Base-by-base conservation (phyloP, 23 tunicate species). In the Ciona savignyi region DNA sequence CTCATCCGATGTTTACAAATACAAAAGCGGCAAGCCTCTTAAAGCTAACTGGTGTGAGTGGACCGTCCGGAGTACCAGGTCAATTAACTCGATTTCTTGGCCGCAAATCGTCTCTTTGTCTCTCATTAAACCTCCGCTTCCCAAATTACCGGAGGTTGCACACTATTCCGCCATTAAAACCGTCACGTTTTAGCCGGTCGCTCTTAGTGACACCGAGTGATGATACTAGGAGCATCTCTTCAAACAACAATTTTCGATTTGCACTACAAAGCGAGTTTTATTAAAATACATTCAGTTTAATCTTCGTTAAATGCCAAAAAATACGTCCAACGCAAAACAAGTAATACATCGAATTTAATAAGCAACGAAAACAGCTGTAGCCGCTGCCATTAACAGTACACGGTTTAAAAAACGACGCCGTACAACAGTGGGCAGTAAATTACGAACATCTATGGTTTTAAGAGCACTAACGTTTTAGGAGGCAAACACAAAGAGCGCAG, bases 31-130 rank as follows among this genome's bases (percentile, higher is more conserved):
- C 56, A 42, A 42, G 56, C 56, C 56, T 42, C 56, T 42, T 42
- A 42, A 15, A 9, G 56, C 15, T 42, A 15, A 9, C 11, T 9
- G 15, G 11, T 42, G 56, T 42, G 56, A 42, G 56, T 42, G 56
- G 56, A 42, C 56, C 56, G 56, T 6, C 56, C 56, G 11, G 56
- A 15, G 56, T 42, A 6, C 9, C 15, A 42, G 15, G 56, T 42
- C 56, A 42, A 42, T 42, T 42, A 42, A 42, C 56, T 42, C 56
- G 56, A 42, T 42, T 42, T 42, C 56, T 42, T 42, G 56, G 56
- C 56, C 56, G 56, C 56, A 42, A 42, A 42, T 42, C 56, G 56
- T 15, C 56, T 42, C 56, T 42, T 42, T 42, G 56, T 15, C 56
- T 42, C 15, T 42, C 56, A 42, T 42, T 42, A 42, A 42, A 9